These are phyloP conservation scores for Agrotis exclamationis DNA, from an alignment of 2,888 invertebrate genomes.

Conservation along the genomic window DNA sequence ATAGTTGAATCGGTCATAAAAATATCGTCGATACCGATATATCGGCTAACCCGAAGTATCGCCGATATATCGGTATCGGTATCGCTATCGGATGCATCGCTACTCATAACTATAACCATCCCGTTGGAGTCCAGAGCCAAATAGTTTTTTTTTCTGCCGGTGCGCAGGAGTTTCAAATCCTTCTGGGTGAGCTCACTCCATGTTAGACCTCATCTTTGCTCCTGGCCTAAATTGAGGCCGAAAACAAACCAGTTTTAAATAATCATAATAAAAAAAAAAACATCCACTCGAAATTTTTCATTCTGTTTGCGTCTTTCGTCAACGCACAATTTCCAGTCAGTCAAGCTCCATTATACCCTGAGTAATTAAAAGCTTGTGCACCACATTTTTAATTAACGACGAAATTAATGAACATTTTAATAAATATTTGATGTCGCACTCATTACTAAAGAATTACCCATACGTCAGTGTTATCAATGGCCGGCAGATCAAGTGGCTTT, in stretches of 20 bases:
- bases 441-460: constrained; percentile 22
- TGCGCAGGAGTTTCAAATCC: too few relatives aligned
- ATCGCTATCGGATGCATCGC: too few relatives aligned
- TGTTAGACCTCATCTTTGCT: too few relatives aligned
- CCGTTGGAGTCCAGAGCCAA: too few relatives aligned
- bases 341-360: neutral
- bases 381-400: constrained; percentile 25
- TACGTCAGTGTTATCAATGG: constrained; percentile 6
- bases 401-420: constrained; percentile 25
- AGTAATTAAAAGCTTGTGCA: constrained; percentile 13
- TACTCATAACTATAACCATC: too few relatives aligned
- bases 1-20: too few relatives aligned
- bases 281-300: neutral
- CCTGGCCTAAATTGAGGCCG: too few relatives aligned
- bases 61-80: too few relatives aligned
- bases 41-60: too few relatives aligned
- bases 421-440: constrained; percentile 16
- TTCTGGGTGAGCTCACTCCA: too few relatives aligned
- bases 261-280: neutral
- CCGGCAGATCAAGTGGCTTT: constrained; percentile 29
- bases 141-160: too few relatives aligned
- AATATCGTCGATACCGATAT: too few relatives aligned
- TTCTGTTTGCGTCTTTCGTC: neutral
- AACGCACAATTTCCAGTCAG: constrained; percentile 19
- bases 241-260: neutral